These are phyloP conservation scores for Crioceris asparagi DNA, from an alignment of 2,888 invertebrate genomes.

Conservation along the genomic window DNA sequence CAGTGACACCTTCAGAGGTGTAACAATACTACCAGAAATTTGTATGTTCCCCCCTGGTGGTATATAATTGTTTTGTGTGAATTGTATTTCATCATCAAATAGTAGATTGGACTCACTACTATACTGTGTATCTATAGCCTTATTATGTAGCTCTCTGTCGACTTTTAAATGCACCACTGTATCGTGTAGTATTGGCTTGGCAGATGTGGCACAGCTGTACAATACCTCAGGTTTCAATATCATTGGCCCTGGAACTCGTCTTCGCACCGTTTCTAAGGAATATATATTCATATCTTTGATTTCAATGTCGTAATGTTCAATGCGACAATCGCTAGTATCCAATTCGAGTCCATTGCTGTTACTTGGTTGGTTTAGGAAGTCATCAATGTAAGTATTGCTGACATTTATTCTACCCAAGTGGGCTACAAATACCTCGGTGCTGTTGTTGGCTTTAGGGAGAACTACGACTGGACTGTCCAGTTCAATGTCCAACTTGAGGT, in stretches of 20 bases:
- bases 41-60: constrained; percentile 32
- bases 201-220: constrained; percentile 62
- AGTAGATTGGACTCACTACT: constrained; percentile 31
- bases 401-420: constrained; percentile 83
- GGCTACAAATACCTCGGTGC: constrained; percentile 77
- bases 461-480: constrained; percentile 88
- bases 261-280: constrained; percentile 53
- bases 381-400: constrained; percentile 27
- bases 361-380: too few relatives aligned
- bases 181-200: constrained; percentile 82
- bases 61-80: constrained; percentile 9
- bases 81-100: constrained; percentile 27
- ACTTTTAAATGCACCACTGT: constrained; percentile 64
- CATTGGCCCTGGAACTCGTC: constrained; percentile 35
- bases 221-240: constrained; percentile 48
- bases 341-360: constrained; percentile 15
- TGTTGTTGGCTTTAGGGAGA: constrained; percentile 66
- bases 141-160: constrained; percentile 23
- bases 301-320: constrained; percentile 52
- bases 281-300: constrained; percentile 81
- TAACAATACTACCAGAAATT: constrained; percentile 68
- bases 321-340: constrained; percentile 24
- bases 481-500: constrained; percentile 58
- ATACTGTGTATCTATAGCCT: constrained; percentile 16
- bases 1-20: constrained; percentile 74